phyloP scores from a whole-genome alignment of 2,113 vertebrate genomes.

The Microcebus ravelobensis region DNA sequence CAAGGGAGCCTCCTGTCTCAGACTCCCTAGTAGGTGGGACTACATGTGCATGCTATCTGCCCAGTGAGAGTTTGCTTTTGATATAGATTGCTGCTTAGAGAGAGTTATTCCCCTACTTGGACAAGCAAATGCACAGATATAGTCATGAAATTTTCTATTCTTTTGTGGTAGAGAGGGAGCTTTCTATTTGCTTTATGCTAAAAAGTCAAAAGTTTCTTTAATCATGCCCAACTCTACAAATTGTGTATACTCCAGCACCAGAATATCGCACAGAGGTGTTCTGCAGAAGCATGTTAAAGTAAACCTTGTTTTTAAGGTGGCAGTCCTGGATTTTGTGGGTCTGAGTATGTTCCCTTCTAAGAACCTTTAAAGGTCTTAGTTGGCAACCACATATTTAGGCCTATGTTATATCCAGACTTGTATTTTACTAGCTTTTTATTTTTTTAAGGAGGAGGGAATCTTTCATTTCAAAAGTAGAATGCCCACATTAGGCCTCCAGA shows the following conservation, averaged over 20 bases:
- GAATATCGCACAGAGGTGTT: neutral
- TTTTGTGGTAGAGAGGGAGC: neutral
- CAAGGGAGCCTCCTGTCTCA: too few species aligned
- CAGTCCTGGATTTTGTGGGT: neutral
- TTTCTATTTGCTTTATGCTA: conserved; percentile 27
- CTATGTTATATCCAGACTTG: neutral
- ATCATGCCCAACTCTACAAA: neutral
- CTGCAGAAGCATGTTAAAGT: conserved; percentile 25
- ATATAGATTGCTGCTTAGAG: neutral
- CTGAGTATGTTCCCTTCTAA: neutral
- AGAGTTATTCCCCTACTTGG: neutral
- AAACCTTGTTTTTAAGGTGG: neutral
- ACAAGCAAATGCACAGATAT: conserved; percentile 12
- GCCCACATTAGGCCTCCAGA: neutral
- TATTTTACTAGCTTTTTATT: neutral
- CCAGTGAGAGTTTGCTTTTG: neutral
- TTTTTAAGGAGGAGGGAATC: neutral
- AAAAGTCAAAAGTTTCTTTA: conserved; percentile 24
- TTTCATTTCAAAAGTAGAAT: neutral
- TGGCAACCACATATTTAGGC: neutral
- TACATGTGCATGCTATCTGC: too few species aligned
- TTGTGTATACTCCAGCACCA: neutral
- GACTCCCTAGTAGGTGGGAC: too few species aligned
- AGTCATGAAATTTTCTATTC: conserved; percentile 14
- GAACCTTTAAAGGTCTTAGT: neutral